These are phyloP conservation scores for Heterohyrax brucei DNA, from an alignment of 2,797 vertebrate genomes.

Conservation along the genomic window DNA sequence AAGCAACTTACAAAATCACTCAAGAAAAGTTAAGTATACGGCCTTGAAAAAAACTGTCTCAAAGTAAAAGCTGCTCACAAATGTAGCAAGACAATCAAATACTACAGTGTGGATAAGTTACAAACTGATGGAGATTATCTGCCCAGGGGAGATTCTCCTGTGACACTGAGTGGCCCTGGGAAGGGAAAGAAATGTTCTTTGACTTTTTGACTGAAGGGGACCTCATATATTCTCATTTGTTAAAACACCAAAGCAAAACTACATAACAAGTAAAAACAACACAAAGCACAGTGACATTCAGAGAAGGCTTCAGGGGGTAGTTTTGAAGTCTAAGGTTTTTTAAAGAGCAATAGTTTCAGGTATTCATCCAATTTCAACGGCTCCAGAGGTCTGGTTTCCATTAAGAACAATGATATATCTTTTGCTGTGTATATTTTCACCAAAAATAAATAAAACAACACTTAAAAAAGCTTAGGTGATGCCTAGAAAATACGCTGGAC, in stretches of 20 bases:
- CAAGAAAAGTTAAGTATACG: neutral
- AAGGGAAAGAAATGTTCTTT: neutral
- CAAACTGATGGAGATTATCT: too few relatives aligned
- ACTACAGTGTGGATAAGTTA: neutral
- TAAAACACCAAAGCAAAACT: slow-evolving; percentile 9
- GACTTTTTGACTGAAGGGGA: neutral
- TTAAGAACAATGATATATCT: too few relatives aligned
- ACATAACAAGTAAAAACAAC: neutral
- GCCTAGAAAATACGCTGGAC: neutral
- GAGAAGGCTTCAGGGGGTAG: too few relatives aligned
- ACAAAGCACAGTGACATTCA: neutral
- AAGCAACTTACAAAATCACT: neutral
- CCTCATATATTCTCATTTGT: neutral
- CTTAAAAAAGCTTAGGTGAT: neutral
- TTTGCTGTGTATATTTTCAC: too few relatives aligned
- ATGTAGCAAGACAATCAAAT: neutral
- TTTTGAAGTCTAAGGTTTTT: too few relatives aligned
- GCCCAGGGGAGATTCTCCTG: rapidly evolving
- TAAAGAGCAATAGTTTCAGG: too few relatives aligned
- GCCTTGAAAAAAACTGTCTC: neutral
- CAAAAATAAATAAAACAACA: too few relatives aligned
- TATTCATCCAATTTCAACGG: too few relatives aligned
- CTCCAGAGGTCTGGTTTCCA: too few relatives aligned
- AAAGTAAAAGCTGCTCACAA: neutral
- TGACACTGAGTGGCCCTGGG: neutral